These are phyloP conservation scores for Polyodon spathula DNA, from an alignment of 2,113 vertebrate species.

Conservation along the genomic window DNA sequence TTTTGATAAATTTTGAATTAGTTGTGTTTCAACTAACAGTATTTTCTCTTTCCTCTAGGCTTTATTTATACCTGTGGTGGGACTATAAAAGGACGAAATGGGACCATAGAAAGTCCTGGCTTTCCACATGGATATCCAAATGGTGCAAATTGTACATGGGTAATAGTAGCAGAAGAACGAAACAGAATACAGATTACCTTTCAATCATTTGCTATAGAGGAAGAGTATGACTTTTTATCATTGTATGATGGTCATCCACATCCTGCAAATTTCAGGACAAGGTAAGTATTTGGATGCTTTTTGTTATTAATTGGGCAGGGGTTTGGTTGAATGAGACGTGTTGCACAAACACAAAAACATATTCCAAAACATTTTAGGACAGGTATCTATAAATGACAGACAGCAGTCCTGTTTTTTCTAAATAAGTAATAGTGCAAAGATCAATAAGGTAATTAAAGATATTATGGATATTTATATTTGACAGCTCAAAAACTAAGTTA, in stretches of 20 bases:
- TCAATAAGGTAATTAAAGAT: no score
- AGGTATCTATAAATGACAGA: no score
- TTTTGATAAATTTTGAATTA: no score
- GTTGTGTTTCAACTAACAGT: no score
- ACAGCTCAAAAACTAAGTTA: no score
- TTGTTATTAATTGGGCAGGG: background rate
- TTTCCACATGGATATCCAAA: conserved; percentile 99
- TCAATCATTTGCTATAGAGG: conserved; percentile 95
- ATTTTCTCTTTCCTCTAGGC: conserved; percentile 50
- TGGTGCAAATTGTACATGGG: conserved; percentile 97
- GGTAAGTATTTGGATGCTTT: conserved; percentile 52
- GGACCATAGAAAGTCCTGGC: conserved; percentile 95
- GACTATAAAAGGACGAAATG: conserved; percentile 93
- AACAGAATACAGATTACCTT: conserved; percentile 97
- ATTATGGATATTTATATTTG: no score
- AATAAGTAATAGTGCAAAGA: no score
- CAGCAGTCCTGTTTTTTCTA: no score
- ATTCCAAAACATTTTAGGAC: no score
- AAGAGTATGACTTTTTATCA: conserved; percentile 97
- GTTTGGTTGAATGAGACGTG: no score
- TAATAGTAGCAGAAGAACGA: conserved; percentile 92
- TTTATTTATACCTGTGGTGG: conserved; percentile 98
- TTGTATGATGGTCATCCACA: conserved; percentile 95
- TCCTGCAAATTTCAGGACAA: conserved; percentile 94
- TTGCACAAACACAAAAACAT: no score